Evolutionary conservation across 2,113 vertebrate genomes (phyloP).

Genomic region (Lepus europaeus): DNA sequence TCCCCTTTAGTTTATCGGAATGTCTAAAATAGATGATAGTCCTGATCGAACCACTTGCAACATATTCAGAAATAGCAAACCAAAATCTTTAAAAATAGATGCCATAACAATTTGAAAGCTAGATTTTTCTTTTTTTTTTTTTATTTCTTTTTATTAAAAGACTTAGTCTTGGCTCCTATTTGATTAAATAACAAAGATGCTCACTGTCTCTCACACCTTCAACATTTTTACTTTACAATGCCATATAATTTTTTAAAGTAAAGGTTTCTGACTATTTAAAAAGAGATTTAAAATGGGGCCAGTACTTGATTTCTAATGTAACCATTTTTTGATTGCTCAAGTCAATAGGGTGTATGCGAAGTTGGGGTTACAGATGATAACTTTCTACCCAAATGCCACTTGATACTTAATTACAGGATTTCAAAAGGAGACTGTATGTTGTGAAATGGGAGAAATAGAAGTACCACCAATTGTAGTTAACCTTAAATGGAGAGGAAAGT

Average conservation of each 20-base stretch:
- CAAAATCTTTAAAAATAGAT: conserved; percentile 52
- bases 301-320: neutral
- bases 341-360: neutral
- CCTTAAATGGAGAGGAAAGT: neutral
- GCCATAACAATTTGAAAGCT: neutral
- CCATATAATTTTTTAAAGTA: neutral
- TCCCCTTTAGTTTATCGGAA: neutral
- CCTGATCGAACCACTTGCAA: conserved; percentile 10
- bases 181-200: conserved; percentile 22
- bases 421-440: neutral
- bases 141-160: conserved; percentile 27
- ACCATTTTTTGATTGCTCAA: neutral
- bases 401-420: conserved; percentile 13
- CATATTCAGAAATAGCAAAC: conserved; percentile 39
- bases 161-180: neutral
- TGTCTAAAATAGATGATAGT: neutral
- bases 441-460: conserved; percentile 4
- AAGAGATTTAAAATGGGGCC: neutral
- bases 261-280: conserved; percentile 11
- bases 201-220: neutral
- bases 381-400: neutral
- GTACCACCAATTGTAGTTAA: neutral
- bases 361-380: neutral
- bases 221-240: conserved; percentile 28
- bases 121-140: conserved; percentile 21